Evolutionary conservation across 2,797 vertebrate species (phyloP), one percentile per base, ranked within the genome.

Genomic region (Lycodopsis pacificus): DNA sequence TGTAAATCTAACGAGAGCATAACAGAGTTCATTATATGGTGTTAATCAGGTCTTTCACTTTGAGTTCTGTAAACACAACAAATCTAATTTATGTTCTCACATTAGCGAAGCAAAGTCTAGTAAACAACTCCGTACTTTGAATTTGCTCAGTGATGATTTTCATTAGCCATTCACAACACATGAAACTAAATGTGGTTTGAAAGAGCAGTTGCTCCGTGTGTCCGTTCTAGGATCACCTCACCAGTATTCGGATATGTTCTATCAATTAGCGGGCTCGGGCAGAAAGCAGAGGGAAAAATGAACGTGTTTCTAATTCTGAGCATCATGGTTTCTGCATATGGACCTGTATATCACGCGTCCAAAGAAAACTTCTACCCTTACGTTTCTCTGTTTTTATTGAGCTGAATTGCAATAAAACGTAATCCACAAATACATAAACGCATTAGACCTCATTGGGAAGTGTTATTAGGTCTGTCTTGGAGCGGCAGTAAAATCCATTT

Each of bases 371-470:
- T 83, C 77, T 85, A 90, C 89, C 89, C 90, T 88, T 89, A 93
- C 87, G 91, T 94, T 94, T 94, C 89, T 87, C 82, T 77, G 36
- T 88, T 94, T 94, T 94, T 93, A 94, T 93, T 89, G 91, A 94
- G 89, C 87, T 76, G 85, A 90, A 91, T 91, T 91, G 92, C 91
- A 89, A 92, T 93, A 93, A 94, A 95, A 92, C 76, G 36, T 76
- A 92, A 93, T 94, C 93, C 91, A 92, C 90, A 90, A 94, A 95
- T 94, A 91, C 85, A 94, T 95, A 91, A 94, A 93, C 80, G 79
- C 90, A 92, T 94, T 91, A 92, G 87, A 90, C 89, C 90, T 95
- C 87, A 90, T 49, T 89, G 87, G 85, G 91, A 94, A 92, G 90
- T 88, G 89, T 84, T 89, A 89, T 90, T 90, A 88, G 83, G 86